A percentile compares a stretch with the other conserved stretches of the same genome.
Conservation (phyloP, 2,113 vertebrate species). For the Coturnix japonica region DNA sequence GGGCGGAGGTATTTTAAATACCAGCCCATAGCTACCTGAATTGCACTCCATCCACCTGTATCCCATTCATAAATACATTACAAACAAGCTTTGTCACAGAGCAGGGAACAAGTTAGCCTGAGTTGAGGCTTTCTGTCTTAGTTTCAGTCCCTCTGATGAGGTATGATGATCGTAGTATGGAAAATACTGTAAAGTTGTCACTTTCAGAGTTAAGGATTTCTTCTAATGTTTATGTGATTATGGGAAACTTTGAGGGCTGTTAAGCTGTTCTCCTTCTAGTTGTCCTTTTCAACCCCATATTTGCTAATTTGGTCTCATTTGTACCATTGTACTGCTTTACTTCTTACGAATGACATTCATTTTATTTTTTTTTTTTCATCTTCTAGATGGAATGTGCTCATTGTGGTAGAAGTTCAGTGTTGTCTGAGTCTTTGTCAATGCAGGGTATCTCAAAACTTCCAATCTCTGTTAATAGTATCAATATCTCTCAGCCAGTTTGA, state of each 20-base stretch:
- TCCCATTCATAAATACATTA: too few species aligned
- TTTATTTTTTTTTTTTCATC: slow-evolving; percentile 19
- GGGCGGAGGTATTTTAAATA: neutral
- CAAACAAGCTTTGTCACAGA: neutral
- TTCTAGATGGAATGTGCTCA: slow-evolving; percentile 31
- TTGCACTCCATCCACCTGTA: neutral
- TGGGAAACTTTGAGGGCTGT: neutral
- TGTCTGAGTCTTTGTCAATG: slow-evolving; percentile 13
- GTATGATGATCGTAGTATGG: accelerated
- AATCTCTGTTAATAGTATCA: slow-evolving; percentile 39
- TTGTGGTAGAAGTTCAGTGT: slow-evolving; percentile 53
- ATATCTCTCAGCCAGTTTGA: slow-evolving; percentile 55
- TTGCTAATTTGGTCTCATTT: neutral
- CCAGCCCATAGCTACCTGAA: neutral
- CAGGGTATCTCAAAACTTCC: slow-evolving; percentile 26
- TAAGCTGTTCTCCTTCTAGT: neutral
- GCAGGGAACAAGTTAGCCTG: neutral
- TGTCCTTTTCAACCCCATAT: neutral
- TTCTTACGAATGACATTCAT: slow-evolving; percentile 29
- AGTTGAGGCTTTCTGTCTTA: neutral
- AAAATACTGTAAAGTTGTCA: accelerated
- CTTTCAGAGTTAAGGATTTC: neutral
- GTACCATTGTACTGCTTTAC: slow-evolving; percentile 8
- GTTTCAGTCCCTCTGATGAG: neutral
- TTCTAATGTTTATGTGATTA: accelerated